A percentile compares a stretch with the other conserved stretches of the same genome.
These are phyloP conservation scores for Drosophila koepferae DNA, from an alignment of 2,888 invertebrate species.

Conservation along the genomic window DNA sequence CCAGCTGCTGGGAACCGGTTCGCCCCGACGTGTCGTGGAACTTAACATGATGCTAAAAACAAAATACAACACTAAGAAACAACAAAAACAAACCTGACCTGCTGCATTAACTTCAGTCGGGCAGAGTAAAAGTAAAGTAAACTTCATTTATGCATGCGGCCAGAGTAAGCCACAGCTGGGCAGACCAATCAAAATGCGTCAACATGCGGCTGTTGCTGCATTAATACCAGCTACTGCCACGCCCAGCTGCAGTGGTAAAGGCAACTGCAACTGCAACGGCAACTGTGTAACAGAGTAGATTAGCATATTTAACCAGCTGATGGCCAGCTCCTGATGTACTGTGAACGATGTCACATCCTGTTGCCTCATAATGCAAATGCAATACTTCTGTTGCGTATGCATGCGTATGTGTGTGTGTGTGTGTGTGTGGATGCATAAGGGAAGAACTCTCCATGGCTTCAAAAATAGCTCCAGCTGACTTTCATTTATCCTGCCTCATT, in stretches of 20 bases:
- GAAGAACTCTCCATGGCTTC: slow-evolving; percentile 21
- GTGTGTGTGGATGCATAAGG: neutral
- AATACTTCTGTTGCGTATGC: slow-evolving; percentile 2
- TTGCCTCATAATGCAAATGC: neutral
- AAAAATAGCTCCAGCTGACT: slow-evolving; percentile 22
- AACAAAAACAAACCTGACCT: slow-evolving; percentile 39
- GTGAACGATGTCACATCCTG: slow-evolving; percentile 1
- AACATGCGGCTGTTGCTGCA: slow-evolving; percentile 19
- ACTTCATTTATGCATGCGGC: slow-evolving; percentile 63
- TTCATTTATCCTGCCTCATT: slow-evolving; percentile 18
- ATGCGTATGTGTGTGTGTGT: neutral
- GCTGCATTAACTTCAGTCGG: slow-evolving; percentile 35
- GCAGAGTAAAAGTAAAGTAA: slow-evolving; percentile 58
- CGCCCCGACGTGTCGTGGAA: slow-evolving; percentile 26
- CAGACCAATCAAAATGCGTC: slow-evolving; percentile 36
- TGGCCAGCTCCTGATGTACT: slow-evolving; percentile 23
- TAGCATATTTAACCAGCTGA: slow-evolving; percentile 58
- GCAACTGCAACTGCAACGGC: neutral
- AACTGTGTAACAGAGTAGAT: slow-evolving; percentile 29
- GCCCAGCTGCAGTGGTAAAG: neutral
- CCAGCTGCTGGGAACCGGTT: slow-evolving; percentile 71
- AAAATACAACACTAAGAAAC: neutral
- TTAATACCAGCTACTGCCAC: slow-evolving; percentile 6
- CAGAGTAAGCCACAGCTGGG: slow-evolving; percentile 21
- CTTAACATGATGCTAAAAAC: slow-evolving; percentile 12